phyloP scores from a whole-genome alignment of 2,113 vertebrate genomes.

The Excalfactoria chinensis region DNA sequence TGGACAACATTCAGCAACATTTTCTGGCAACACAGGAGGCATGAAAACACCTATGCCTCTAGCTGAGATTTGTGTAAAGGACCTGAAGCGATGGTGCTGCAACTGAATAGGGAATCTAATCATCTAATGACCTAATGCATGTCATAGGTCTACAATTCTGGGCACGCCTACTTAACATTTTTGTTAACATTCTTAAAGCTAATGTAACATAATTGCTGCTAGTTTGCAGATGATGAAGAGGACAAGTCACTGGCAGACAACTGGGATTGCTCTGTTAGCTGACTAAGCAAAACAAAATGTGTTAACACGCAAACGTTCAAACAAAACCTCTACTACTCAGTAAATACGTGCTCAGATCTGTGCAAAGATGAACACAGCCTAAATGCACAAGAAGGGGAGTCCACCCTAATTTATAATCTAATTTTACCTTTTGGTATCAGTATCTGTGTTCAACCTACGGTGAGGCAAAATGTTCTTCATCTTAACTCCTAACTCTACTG shows the following conservation, averaged over 20 bases:
- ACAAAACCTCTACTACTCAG: background rate
- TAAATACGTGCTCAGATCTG: background rate
- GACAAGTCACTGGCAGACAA: background rate
- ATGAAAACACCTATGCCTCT: background rate
- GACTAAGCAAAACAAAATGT: background rate
- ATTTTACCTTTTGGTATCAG: background rate
- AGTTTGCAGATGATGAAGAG: background rate
- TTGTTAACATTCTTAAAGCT: background rate
- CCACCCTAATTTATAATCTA: background rate
- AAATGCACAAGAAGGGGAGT: background rate
- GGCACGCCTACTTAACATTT: background rate
- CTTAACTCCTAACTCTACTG: background rate
- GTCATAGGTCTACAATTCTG: background rate
- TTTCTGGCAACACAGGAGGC: background rate
- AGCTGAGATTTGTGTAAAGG: background rate
- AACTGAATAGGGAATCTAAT: background rate
- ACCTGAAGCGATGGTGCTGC: fast-evolving
- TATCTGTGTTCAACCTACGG: background rate
- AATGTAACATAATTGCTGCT: background rate
- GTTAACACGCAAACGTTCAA: background rate
- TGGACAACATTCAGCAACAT: background rate
- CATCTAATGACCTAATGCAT: background rate
- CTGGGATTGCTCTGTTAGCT: background rate
- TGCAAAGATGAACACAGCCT: background rate
- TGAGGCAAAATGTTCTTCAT: background rate